Conservation (phyloP, 2,888 invertebrate species). For the Harmothoe impar region DNA sequence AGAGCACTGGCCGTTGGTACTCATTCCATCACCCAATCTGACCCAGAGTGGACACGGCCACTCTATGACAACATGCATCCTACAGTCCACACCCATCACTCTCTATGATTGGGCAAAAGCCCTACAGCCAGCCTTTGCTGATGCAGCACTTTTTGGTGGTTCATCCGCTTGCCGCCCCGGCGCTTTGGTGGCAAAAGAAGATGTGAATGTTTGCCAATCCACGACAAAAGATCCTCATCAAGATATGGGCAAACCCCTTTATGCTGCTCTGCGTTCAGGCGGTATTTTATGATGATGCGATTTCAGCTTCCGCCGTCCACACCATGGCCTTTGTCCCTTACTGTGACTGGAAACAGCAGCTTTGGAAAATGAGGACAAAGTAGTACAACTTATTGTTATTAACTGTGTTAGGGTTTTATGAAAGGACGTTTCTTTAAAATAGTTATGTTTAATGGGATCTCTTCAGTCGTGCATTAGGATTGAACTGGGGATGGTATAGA, state of each 20-base stretch:
- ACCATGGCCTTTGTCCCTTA: neutral
- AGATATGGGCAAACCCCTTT: slow-evolving; percentile 25
- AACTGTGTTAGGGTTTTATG: no score
- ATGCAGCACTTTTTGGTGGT: neutral
- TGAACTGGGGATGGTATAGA: no score
- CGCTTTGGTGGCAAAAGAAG: neutral
- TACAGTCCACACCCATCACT: neutral
- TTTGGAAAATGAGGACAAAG: no score
- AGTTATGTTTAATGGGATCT: no score
- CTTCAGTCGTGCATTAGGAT: no score
- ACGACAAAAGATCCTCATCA: slow-evolving; percentile 39
- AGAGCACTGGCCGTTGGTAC: neutral
- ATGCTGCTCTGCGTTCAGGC: neutral
- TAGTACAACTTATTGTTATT: no score
- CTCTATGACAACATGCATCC: neutral
- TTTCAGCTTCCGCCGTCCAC: neutral
- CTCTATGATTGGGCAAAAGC: neutral
- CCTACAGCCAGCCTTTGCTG: neutral
- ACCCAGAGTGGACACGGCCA: neutral
- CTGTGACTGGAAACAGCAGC: neutral
- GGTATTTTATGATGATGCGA: slow-evolving; percentile 3
- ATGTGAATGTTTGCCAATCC: slow-evolving; percentile 3
- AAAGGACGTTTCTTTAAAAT: no score
- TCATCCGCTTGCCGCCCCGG: neutral
- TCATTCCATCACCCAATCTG: slow-evolving; percentile 2